A percentile compares a stretch with the other conserved stretches of the same genome.
Evolutionary conservation across 2,888 invertebrate genomes (phyloP).

Genomic region (Zonitis immaculata): DNA sequence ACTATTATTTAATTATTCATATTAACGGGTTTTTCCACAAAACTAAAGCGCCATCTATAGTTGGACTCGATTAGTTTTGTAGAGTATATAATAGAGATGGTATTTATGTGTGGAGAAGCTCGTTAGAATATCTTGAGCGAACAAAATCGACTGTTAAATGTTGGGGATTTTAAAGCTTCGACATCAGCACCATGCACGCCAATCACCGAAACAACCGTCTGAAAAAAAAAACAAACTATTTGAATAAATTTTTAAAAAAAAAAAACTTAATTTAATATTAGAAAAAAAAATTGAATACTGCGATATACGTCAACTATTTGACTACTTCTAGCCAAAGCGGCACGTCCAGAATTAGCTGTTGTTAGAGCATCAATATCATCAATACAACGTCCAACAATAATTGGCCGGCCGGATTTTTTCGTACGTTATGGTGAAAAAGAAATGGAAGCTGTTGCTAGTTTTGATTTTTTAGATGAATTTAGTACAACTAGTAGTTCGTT

Average conservation of each 20-base stretch:
- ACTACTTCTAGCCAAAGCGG: conserved; percentile 56
- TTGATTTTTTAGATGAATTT: conserved; percentile 74
- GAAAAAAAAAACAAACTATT: conserved; percentile 25
- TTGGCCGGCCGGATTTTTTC: conserved; percentile 73
- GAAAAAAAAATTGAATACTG: too few species aligned
- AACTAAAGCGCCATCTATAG: too few species aligned
- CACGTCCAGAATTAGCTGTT: conserved; percentile 55
- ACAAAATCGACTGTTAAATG: conserved; percentile 42
- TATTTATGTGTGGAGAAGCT: too few species aligned
- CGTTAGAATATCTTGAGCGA: too few species aligned
- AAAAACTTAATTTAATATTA: conserved; percentile 4
- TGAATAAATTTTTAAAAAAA: neutral
- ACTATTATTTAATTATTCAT: too few species aligned
- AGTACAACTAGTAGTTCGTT: conserved; percentile 37
- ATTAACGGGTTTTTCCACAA: neutral
- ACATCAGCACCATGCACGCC: conserved; percentile 49
- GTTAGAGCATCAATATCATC: conserved; percentile 53
- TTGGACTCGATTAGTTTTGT: too few species aligned
- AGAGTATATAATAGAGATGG: too few species aligned
- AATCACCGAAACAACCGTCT: conserved; percentile 49
- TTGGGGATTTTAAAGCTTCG: conserved; percentile 46
- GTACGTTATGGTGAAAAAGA: conserved; percentile 73
- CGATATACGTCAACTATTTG: too few species aligned
- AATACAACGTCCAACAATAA: conserved; percentile 62
- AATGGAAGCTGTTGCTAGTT: conserved; percentile 70